phyloP scores from a whole-genome alignment of 2,888 invertebrate genomes.

The Geophilus truncorum region DNA sequence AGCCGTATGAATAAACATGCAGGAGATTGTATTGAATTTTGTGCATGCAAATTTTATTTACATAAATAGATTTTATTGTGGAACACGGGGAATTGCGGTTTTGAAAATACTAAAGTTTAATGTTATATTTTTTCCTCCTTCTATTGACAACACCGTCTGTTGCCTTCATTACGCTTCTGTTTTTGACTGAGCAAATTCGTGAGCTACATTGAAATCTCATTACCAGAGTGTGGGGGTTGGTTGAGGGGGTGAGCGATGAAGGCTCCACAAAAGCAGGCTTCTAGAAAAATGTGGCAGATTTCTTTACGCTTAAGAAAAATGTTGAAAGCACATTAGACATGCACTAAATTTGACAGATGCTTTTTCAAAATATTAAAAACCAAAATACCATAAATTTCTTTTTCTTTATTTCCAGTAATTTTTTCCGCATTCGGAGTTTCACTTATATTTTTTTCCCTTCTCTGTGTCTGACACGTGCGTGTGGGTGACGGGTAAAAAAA shows the following conservation, averaged over 20 bases:
- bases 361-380: slow-evolving; percentile 21
- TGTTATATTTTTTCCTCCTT: neutral
- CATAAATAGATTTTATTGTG: neutral
- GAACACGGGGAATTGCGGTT: neutral
- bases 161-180: slow-evolving; percentile 16
- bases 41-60: neutral
- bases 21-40: neutral
- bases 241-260: neutral
- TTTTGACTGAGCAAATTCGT: slow-evolving; percentile 27
- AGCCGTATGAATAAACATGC: neutral
- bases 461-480: neutral
- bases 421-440: neutral
- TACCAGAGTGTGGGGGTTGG: neutral
- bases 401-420: neutral
- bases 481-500: neutral
- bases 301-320: neutral
- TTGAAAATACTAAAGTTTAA: neutral
- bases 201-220: slow-evolving; percentile 27
- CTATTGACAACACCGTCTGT: slow-evolving; percentile 20
- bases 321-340: slow-evolving; percentile 27
- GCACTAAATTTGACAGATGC: slow-evolving; percentile 24
- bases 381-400: neutral
- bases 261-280: neutral
- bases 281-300: slow-evolving; percentile 15
- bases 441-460: neutral